Base-by-base conservation (phyloP, 2,797 vertebrate species). In the Adelosebastes latens region DNA sequence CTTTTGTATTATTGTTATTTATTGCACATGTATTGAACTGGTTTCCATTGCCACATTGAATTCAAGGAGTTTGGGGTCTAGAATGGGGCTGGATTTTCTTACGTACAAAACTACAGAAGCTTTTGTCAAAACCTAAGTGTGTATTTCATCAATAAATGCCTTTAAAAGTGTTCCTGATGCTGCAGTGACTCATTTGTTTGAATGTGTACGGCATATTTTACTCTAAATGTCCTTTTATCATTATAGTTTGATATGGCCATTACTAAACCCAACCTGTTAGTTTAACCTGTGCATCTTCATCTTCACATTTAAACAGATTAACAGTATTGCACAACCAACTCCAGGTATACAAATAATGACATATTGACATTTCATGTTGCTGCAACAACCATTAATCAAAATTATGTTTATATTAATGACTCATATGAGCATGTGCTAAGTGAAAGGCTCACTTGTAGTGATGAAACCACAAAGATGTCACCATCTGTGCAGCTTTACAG, bases 91-190 rank as follows among this genome's bases (percentile, higher is more conserved):
- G 89, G 88, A 92, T 92, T 95, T 96, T 95, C 93, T 95, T 95
- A 93, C 87, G 46, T 90, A 88, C 91, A 93, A 92, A 94, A 93
- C 92, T 94, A 94, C 91, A 91, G 90, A 94, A 90, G 93, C 93
- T 95, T 96, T 95, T 95, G 93, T 95, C 94, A 93, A 95, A 94
- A 93, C 90, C 84, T 94, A 92, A 95, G 92, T 95, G 96, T 96
- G 95, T 96, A 96, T 96, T 96, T 96, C 94, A 96, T 95, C 94
- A 96, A 96, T 96, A 96, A 96, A 96, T 96, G 95, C 95, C 95
- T 96, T 95, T 93, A 85, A 94, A 93, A 94, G 87, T 92, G 84
- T 22, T n/a, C 8, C 20, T 42, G 32, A 2, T 32, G 14, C 16
- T 6, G 18, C n/a, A 2, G 2, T 20, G 60, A 65, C 42, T 63